Conservation (phyloP, 1,140 invertebrate genomes). For the Euwallacea similis region DNA sequence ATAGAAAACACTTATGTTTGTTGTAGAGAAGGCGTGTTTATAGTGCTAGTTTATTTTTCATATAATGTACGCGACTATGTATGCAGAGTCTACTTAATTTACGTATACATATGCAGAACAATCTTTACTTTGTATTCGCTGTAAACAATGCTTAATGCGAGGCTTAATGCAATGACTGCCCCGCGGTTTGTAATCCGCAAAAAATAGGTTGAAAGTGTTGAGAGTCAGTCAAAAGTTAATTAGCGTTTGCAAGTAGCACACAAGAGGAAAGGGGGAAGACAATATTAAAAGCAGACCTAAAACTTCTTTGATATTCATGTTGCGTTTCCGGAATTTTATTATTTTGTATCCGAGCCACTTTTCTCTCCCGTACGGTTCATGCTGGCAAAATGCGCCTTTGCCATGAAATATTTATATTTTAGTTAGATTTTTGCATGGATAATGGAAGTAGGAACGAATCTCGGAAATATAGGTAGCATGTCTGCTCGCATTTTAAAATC, state of each 20-base stretch:
- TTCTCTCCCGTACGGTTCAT: constrained; percentile 35
- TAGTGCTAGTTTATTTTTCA: constrained; percentile 28
- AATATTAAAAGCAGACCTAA: background rate
- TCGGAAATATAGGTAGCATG: constrained; percentile 34
- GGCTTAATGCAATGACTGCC: too few relatives aligned
- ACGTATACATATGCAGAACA: background rate
- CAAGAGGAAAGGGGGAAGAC: too few relatives aligned
- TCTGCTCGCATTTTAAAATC: constrained; percentile 31
- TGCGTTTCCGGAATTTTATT: constrained; percentile 12
- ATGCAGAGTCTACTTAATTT: constrained; percentile 1
- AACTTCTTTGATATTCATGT: background rate
- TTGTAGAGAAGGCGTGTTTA: constrained; percentile 37
- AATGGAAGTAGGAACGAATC: constrained; percentile 31
- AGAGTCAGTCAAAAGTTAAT: too few relatives aligned
- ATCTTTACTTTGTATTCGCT: background rate
- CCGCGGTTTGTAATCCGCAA: too few relatives aligned
- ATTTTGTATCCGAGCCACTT: constrained; percentile 25
- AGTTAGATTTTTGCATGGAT: constrained; percentile 30
- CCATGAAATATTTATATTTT: constrained; percentile 44
- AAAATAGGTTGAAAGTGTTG: too few relatives aligned
- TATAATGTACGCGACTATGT: background rate
- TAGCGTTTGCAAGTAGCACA: too few relatives aligned
- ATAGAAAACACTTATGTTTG: constrained; percentile 40
- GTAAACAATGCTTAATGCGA: constrained; percentile 1
- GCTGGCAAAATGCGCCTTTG: constrained; percentile 30